Percentiles rank a stretch among this genome's conserved stretches.
These are phyloP conservation scores for Pseudochaenichthys georgianus DNA, from an alignment of 2,797 vertebrate species.

Conservation along the genomic window DNA sequence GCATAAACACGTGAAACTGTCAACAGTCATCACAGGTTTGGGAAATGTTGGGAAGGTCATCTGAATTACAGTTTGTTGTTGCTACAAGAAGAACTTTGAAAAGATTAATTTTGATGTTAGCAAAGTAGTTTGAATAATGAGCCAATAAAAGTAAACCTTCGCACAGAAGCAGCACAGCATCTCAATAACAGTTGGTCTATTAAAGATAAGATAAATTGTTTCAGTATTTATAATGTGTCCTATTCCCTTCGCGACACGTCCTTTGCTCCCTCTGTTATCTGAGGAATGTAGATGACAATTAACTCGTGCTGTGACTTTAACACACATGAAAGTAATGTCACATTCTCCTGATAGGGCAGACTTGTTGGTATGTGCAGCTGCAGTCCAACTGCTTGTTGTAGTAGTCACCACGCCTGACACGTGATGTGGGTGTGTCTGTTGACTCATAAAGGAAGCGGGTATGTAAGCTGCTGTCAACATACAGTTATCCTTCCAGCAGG, in stretches of 20 bases:
- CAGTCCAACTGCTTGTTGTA: constrained; percentile 3
- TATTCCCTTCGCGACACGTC: background rate
- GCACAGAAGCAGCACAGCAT: background rate
- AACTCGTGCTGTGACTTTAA: background rate
- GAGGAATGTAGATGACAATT: constrained; percentile 33
- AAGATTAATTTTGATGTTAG: background rate
- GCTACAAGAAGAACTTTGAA: background rate
- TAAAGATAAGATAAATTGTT: background rate
- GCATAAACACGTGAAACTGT: too few species aligned
- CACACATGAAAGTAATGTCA: constrained; percentile 1
- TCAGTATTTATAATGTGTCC: background rate
- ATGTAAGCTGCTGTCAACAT: constrained; percentile 1
- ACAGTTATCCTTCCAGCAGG: constrained; percentile 10
- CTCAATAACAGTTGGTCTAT: background rate
- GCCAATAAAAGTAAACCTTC: constrained; percentile 6
- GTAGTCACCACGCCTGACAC: constrained; percentile 35
- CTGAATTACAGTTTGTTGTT: background rate
- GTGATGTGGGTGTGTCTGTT: constrained; percentile 49
- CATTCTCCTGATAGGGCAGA: background rate
- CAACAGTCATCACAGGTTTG: background rate
- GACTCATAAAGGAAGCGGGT: constrained; percentile 32
- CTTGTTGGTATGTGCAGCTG: background rate
- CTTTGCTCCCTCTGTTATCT: constrained; percentile 33
- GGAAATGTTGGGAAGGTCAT: background rate
- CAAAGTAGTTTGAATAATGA: background rate